phyloP scores from a whole-genome alignment of 2,113 vertebrate species.

The Prolemur simus region DNA sequence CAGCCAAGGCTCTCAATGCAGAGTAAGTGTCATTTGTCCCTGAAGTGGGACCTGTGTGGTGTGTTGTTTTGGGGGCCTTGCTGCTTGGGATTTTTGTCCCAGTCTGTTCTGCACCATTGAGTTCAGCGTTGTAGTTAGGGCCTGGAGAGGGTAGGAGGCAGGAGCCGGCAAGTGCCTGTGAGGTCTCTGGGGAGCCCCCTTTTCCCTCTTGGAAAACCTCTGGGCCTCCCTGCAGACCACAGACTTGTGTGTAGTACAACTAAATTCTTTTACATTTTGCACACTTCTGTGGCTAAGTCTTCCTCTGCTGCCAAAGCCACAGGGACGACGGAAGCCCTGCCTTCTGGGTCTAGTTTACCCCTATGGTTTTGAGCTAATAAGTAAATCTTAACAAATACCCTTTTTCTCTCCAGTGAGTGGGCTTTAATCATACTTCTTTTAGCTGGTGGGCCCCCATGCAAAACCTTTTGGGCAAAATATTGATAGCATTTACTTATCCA shows the following conservation, averaged over 20 bases:
- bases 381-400: background rate
- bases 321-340: background rate
- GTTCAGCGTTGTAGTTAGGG: background rate
- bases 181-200: background rate
- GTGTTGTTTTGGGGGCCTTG: accelerated
- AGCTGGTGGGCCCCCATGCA: background rate
- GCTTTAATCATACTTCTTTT: background rate
- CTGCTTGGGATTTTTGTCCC: background rate
- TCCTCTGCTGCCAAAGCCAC: background rate
- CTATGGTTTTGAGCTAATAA: background rate
- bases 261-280: background rate
- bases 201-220: background rate
- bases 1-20: background rate
- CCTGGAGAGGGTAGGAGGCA: background rate
- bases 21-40: background rate
- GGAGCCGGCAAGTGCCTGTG: background rate
- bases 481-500: background rate
- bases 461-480: background rate
- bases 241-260: background rate
- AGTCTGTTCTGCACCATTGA: background rate
- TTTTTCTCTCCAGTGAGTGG: background rate
- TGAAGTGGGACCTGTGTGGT: background rate
- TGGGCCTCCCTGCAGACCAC: background rate
- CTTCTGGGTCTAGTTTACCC: background rate
- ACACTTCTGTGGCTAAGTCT: background rate